phyloP scores from a whole-genome alignment of 2,113 vertebrate genomes.

The Castor canadensis region DNA sequence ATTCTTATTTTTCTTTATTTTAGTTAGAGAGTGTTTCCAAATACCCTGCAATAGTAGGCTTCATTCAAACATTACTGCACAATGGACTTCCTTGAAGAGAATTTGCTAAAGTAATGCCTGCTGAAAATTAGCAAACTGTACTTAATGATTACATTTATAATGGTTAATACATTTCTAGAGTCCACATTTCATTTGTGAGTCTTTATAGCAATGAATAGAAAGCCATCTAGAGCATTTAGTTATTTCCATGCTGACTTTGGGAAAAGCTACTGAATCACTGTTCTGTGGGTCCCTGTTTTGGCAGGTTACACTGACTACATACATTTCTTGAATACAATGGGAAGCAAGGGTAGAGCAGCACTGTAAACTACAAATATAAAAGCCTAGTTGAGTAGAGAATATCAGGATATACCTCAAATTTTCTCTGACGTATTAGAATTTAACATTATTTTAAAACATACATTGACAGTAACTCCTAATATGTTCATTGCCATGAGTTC shows the following conservation, averaged over 20 bases:
- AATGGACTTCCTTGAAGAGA: conserved; percentile 44
- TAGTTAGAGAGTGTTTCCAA: neutral
- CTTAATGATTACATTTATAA: conserved; percentile 47
- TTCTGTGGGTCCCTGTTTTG: conserved; percentile 77
- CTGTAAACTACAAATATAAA: neutral
- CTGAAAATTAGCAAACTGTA: conserved; percentile 58
- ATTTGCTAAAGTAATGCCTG: neutral
- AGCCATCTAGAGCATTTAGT: conserved; percentile 63
- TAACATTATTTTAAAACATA: neutral
- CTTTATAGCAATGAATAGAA: conserved; percentile 75
- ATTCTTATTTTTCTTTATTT: neutral
- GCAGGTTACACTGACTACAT: conserved; percentile 69
- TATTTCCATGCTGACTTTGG: conserved; percentile 73
- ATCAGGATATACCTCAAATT: neutral
- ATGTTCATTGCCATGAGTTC: neutral
- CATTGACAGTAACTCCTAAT: neutral
- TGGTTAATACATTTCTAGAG: conserved; percentile 73
- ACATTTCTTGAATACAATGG: conserved; percentile 60
- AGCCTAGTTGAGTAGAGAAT: neutral
- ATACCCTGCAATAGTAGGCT: neutral
- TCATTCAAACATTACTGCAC: neutral
- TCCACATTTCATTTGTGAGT: conserved; percentile 73
- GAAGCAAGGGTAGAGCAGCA: neutral
- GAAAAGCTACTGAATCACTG: conserved; percentile 78
- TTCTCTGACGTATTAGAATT: neutral